Conservation (phyloP, 2,888 invertebrate genomes). For the Andrena camellia region DNA sequence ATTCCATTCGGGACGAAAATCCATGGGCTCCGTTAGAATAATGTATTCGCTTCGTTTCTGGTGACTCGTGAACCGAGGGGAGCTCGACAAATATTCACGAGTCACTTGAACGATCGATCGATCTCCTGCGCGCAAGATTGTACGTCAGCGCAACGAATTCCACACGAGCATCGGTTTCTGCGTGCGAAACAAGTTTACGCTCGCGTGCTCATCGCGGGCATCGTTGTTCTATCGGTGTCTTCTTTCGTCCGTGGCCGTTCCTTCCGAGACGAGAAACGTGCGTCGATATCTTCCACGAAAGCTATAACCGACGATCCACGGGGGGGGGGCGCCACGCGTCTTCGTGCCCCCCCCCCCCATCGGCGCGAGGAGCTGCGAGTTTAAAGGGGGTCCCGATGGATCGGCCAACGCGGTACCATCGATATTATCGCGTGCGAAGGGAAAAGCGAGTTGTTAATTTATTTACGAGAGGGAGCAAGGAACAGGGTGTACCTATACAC, state of each 20-base stretch:
- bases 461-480: conserved; percentile 36
- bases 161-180: conserved; percentile 21
- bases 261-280: conserved; percentile 39
- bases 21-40: not conserved
- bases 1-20: not conserved
- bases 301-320: conserved; percentile 22
- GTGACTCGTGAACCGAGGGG: not conserved
- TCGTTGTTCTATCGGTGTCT: conserved; percentile 28
- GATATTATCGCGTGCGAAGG: not conserved
- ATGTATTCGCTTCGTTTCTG: not conserved
- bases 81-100: not conserved
- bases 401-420: conserved; percentile 15
- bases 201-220: conserved; percentile 21
- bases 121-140: conserved; percentile 42
- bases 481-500: conserved; percentile 12
- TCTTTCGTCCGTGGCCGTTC: conserved; percentile 22
- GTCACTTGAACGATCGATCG: conserved; percentile 16
- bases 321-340: conserved; percentile 10
- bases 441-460: conserved; percentile 32
- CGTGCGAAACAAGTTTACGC: conserved; percentile 10
- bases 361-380: conserved; percentile 1
- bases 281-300: conserved; percentile 55
- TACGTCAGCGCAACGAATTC: conserved; percentile 53
- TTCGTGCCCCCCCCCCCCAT: conserved; percentile 4
- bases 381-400: conserved; percentile 29